A percentile compares a stretch with the other conserved stretches of the same genome.
These are phyloP conservation scores for Opisthocomus hoazin DNA, from an alignment of 2,113 vertebrate genomes.

Conservation along the genomic window DNA sequence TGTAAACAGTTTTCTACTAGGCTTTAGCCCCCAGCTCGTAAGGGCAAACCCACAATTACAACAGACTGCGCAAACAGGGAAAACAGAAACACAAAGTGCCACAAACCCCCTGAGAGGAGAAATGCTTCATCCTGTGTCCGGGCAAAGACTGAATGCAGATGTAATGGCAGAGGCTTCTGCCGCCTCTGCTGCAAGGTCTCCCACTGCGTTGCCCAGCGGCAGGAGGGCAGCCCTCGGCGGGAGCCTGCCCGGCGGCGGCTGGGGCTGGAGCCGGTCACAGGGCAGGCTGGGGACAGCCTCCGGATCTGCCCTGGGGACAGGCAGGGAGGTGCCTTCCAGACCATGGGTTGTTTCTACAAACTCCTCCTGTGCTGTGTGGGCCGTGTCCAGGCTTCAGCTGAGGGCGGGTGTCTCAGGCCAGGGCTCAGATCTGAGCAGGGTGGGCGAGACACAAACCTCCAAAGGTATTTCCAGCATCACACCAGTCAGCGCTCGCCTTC, in stretches of 20 bases:
- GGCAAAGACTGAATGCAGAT: not conserved
- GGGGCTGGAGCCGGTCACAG: not conserved
- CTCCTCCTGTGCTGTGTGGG: not conserved
- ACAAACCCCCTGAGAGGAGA: not conserved
- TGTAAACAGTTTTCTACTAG: not conserved
- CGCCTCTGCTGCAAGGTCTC: not conserved
- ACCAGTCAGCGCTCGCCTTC: not conserved
- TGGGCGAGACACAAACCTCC: not conserved
- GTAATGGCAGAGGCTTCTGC: not conserved
- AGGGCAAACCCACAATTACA: slow-evolving; percentile 21
- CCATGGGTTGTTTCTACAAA: not conserved
- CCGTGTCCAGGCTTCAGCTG: rapidly evolving
- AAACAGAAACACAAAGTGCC: slow-evolving; percentile 6
- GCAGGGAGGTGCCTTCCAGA: not conserved
- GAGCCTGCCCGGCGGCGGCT: not conserved
- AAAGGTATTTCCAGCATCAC: not conserved
- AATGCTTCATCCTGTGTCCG: not conserved
- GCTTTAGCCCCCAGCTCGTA: not conserved
- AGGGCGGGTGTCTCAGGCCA: not conserved
- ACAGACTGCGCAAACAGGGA: not conserved
- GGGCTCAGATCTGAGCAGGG: not conserved
- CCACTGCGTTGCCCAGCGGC: rapidly evolving
- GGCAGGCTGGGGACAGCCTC: not conserved
- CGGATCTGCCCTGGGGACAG: not conserved
- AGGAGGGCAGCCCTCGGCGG: not conserved